These are phyloP conservation scores for Colletes latitarsis DNA, from an alignment of 1,140 invertebrate genomes.

Conservation along the genomic window DNA sequence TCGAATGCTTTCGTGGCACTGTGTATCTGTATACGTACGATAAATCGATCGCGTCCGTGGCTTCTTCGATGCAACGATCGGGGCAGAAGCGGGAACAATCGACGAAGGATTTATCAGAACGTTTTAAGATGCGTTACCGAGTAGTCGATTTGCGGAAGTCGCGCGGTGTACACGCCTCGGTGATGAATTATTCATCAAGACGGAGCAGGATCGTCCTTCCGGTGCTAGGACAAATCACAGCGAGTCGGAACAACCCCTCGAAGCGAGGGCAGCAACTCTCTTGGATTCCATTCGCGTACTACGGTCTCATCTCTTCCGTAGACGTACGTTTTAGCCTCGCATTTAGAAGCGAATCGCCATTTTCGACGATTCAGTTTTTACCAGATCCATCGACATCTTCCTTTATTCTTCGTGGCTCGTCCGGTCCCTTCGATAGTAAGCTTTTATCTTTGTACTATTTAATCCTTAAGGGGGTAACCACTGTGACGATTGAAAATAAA, in stretches of 20 bases:
- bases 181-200: conserved; percentile 64
- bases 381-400: no score
- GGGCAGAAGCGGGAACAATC: conserved; percentile 49
- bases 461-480: no score
- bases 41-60: no score
- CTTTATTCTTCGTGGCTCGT: no score
- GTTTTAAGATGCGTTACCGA: conserved; percentile 47
- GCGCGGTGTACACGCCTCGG: conserved; percentile 44
- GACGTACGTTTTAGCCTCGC: not conserved
- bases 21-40: no score
- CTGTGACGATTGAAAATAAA: no score
- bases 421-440: no score
- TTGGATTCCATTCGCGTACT: not conserved
- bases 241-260: conserved; percentile 40
- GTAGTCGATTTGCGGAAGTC: conserved; percentile 53
- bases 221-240: conserved; percentile 50
- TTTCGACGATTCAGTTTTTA: conserved; percentile 5
- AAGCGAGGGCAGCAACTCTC: conserved; percentile 3
- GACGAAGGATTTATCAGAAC: conserved; percentile 55
- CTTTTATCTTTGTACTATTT: no score
- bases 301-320: not conserved
- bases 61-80: no score
- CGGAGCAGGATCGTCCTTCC: conserved; percentile 45
- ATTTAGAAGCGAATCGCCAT: conserved; percentile 6
- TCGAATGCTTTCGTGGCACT: no score